These are phyloP conservation scores for Neomonachus schauinslandi DNA, from an alignment of 2,113 vertebrate species.

Conservation along the genomic window DNA sequence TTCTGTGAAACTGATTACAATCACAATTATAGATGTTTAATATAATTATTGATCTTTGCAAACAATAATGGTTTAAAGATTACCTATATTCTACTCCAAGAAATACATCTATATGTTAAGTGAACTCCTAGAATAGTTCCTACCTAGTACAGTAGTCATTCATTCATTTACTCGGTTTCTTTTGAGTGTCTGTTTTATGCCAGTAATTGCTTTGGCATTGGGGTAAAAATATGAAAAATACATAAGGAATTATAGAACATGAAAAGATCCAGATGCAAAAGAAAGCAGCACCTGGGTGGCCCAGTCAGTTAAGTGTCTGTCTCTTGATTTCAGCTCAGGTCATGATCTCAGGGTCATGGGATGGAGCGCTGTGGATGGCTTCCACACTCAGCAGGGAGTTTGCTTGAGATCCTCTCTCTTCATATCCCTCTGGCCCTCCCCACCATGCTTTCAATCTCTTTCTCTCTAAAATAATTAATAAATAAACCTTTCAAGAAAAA, in stretches of 20 bases:
- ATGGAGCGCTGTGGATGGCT: neutral
- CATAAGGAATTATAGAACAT: neutral
- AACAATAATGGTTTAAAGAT: neutral
- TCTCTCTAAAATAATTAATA: neutral
- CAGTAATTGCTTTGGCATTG: neutral
- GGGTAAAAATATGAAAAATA: neutral
- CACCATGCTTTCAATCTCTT: neutral
- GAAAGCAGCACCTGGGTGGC: neutral
- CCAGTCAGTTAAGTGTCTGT: neutral
- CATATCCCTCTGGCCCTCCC: neutral
- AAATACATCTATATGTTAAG: constrained; percentile 1
- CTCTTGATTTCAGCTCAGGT: neutral
- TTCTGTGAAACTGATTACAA: neutral
- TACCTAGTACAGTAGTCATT: neutral
- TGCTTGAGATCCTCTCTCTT: neutral
- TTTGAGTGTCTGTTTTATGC: neutral
- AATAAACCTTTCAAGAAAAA: neutral
- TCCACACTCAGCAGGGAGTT: neutral
- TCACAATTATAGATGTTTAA: neutral
- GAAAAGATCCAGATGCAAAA: neutral
- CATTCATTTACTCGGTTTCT: neutral
- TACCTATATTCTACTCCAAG: neutral
- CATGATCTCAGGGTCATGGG: neutral
- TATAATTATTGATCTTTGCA: neutral
- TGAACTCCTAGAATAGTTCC: neutral